Conservation (phyloP, 2,113 vertebrate genomes). For the Passer domesticus region DNA sequence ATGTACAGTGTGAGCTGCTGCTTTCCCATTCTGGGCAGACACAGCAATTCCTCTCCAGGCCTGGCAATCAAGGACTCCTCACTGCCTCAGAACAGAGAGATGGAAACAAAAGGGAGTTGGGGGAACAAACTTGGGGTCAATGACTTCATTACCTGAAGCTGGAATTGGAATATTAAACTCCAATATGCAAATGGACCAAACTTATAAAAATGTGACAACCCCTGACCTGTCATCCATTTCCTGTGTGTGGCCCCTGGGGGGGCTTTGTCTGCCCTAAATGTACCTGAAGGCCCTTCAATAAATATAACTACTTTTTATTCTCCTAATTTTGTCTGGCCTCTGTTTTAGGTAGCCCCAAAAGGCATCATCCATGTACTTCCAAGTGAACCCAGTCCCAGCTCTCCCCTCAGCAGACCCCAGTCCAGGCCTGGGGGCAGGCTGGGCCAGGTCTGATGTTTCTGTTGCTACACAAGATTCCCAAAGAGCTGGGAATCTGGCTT, state of each 20-base stretch:
- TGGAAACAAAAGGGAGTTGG: neutral
- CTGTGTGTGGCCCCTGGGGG: neutral
- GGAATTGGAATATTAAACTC: neutral
- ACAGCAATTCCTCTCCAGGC: neutral
- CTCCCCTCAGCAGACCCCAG: neutral
- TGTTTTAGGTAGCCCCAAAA: neutral
- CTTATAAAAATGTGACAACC: neutral
- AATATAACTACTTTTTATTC: neutral
- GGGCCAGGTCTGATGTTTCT: neutral
- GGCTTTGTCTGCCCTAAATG: neutral
- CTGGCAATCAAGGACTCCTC: neutral
- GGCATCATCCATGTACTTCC: neutral
- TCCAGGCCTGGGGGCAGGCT: neutral
- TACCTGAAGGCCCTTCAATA: neutral
- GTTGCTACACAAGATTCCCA: neutral
- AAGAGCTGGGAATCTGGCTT: neutral
- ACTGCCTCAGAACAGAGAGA: rapidly evolving
- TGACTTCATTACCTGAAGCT: neutral
- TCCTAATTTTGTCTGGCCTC: too few species aligned
- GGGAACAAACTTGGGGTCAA: neutral
- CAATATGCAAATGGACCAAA: neutral
- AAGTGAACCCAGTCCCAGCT: neutral
- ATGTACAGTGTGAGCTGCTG: neutral
- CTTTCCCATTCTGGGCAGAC: neutral
- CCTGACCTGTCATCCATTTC: rapidly evolving